A percentile compares a stretch with the other conserved stretches of the same genome.
phyloP scores from a whole-genome alignment of 1,140 invertebrate species.

The Procambarus virginalis region DNA sequence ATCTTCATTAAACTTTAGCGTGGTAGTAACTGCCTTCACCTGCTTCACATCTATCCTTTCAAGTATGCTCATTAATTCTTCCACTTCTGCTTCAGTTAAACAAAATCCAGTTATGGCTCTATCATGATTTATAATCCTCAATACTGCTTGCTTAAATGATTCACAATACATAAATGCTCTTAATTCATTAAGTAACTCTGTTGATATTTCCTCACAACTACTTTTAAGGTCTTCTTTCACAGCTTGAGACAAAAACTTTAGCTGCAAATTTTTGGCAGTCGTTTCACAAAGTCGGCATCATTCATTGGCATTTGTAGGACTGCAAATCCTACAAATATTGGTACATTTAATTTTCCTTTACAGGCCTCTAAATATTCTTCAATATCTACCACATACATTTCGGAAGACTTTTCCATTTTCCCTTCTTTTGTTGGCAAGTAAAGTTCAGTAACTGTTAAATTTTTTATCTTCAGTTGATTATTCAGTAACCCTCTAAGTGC shows the following conservation, averaged over 20 bases:
- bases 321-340: conserved; percentile 19
- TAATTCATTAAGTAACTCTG: background rate
- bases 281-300: conserved; percentile 11
- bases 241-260: conserved; percentile 24
- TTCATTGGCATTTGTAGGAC: background rate
- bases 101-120: background rate
- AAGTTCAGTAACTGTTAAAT: conserved; percentile 4
- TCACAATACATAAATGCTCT: background rate
- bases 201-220: background rate
- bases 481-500: background rate
- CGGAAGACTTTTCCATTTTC: background rate
- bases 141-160: conserved; percentile 10
- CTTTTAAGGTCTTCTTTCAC: background rate
- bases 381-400: conserved; percentile 50
- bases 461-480: background rate
- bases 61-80: background rate
- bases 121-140: conserved; percentile 30
- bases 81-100: background rate
- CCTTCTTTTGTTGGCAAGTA: conserved; percentile 16
- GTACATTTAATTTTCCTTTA: conserved; percentile 5
- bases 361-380: background rate
- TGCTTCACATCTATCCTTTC: background rate
- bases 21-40: background rate
- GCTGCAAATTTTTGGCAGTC: conserved; percentile 6
- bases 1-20: background rate